Base-by-base conservation (phyloP, 2,797 vertebrate species). In the Cryptoblepharus egeriae region DNA sequence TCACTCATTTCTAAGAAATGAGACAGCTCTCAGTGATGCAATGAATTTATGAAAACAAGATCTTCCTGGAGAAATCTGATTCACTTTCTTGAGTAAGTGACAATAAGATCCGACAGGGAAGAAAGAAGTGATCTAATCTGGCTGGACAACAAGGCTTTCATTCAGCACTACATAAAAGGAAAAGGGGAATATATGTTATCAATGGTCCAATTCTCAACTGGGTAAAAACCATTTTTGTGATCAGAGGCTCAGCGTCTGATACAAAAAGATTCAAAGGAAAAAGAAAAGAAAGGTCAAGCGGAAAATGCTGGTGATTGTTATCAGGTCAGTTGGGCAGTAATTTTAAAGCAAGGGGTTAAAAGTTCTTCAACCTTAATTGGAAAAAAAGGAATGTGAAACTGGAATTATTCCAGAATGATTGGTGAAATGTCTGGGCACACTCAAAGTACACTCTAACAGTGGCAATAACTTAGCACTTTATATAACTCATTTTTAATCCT, bases 21-120 rank as follows among this genome's bases (percentile, higher is more conserved):
- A 76, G 58, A 80, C 76, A 74, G 0, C 52, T 71, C 39, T 30
- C 24, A 70, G 60, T 76, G 52, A 45, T 77, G 26, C 16, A 1
- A 49, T 37, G 73, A 67, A 64, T 77, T 69, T 82, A 81, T 84
- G 49, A 79, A 81, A 81, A 82, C 30, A 3, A 76, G 16, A 15
- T 13, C 26, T 86, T 79, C 6, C n/a, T 85, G 20, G 57, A 64
- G 57, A 84, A 84, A 81, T 18, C 16, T 60, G 39, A 67, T 78
- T 81, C 81, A 65, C 24, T 87, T 65, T 1, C 69, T 88, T 42
- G 24, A 81, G 61, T 75, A 82, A 77, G 65, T 39, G 11, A 61
- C 55, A 67, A 35, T 49, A 82, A 77, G n/a, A 76, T 13, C 72
- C 74, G 42, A 71, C 37, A 78, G 76, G 65, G 73, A 58, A 61